phyloP scores from a whole-genome alignment of 1,140 invertebrate species.

The Cecropterus lyciades region DNA sequence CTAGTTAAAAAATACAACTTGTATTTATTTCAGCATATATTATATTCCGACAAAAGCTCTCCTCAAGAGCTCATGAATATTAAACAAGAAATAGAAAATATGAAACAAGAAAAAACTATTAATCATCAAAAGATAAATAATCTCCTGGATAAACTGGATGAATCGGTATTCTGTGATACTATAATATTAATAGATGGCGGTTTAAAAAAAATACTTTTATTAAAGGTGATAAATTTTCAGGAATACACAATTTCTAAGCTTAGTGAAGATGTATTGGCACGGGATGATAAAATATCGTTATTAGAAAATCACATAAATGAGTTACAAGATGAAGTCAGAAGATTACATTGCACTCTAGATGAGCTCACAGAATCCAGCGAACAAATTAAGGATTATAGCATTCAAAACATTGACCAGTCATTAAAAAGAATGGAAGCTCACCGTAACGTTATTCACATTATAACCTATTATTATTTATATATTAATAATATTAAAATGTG shows the following conservation, averaged over 20 bases:
- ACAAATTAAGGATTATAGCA: conserved; percentile 57
- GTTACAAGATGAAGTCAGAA: conserved; percentile 66
- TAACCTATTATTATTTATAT: neutral
- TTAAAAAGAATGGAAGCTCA: conserved; percentile 66
- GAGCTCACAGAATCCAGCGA: conserved; percentile 59
- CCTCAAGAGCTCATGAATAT: conserved; percentile 44
- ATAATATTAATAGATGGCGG: no score
- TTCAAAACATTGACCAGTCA: conserved; percentile 61
- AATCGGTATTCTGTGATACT: conserved; percentile 50
- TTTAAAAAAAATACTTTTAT: no score
- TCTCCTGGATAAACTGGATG: conserved; percentile 59
- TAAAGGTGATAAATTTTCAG: conserved; percentile 45
- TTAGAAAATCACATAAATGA: conserved; percentile 73
- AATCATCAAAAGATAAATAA: conserved; percentile 57
- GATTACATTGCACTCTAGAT: conserved; percentile 53
- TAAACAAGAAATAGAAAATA: conserved; percentile 57
- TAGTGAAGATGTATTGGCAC: conserved; percentile 55
- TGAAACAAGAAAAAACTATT: conserved; percentile 61
- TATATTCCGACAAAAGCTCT: conserved; percentile 19
- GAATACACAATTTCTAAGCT: conserved; percentile 58
- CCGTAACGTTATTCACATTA: conserved; percentile 54
- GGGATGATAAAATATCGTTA: conserved; percentile 65
- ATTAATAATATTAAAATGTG: no score
- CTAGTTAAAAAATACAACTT: no score
- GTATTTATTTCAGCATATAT: conserved; percentile 45